Evolutionary conservation across 2,888 invertebrate species (phyloP).

Genomic region (Sarcophaga rosellei): DNA sequence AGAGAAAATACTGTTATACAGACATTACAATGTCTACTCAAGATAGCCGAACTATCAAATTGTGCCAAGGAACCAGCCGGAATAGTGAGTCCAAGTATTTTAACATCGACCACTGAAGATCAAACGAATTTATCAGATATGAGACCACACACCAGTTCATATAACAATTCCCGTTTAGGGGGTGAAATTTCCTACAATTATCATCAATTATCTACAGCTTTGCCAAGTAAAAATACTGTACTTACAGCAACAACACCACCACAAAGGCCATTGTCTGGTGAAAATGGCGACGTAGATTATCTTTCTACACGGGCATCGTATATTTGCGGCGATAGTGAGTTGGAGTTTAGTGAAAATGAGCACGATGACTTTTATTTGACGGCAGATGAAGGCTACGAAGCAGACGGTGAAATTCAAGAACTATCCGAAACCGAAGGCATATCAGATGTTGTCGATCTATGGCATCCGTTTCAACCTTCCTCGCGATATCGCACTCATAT

Average conservation of each 20-base stretch:
- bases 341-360: constrained; percentile 80
- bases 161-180: constrained; percentile 67
- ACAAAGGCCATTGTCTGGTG: constrained; percentile 73
- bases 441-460: constrained; percentile 73
- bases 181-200: constrained; percentile 57
- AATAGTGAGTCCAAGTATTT: constrained; percentile 68
- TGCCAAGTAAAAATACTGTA: constrained; percentile 74
- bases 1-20: constrained; percentile 78
- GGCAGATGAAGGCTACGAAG: constrained; percentile 81
- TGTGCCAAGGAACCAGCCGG: constrained; percentile 72
- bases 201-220: constrained; percentile 60
- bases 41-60: constrained; percentile 78
- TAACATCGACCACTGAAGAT: constrained; percentile 57
- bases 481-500: constrained; percentile 79
- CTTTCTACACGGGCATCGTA: constrained; percentile 78
- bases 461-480: constrained; percentile 77
- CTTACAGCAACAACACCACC: constrained; percentile 71
- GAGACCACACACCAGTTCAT: constrained; percentile 72
- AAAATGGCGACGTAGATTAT: constrained; percentile 77
- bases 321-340: constrained; percentile 78
- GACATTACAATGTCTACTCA: constrained; percentile 79
- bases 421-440: constrained; percentile 77
- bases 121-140: constrained; percentile 52
- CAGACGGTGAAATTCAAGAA: constrained; percentile 80
- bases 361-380: constrained; percentile 78